Base-by-base conservation (phyloP, 2,113 vertebrate genomes). In the Rattus rattus region DNA sequence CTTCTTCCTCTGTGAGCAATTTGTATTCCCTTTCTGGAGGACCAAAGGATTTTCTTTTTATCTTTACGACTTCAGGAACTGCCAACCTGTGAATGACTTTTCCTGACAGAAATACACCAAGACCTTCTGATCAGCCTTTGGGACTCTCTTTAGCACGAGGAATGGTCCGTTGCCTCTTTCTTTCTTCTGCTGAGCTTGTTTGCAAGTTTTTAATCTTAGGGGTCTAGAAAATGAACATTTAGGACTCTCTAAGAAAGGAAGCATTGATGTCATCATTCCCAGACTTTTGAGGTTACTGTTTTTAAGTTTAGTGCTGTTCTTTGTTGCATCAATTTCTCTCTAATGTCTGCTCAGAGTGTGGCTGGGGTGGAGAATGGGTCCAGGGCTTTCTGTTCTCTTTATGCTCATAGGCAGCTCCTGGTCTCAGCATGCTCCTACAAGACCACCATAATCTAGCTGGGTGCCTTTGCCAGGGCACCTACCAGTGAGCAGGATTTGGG, bases 41-140 rank as follows among this genome's bases (percentile, higher is more conserved):
- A 87, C 19, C 43, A 9, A 86, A 90, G 76, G 39, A 72, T 87
- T 91, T 90, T 95, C 61, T 95, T 96, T 90, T 65, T 85, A 85
- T 67, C 88, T 70, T 80, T 80, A 88, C 52, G 77, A 85, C 88
- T 88, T 95, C 69, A 88, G 81, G 59, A 92, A 95, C 72, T 96
- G 91, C 80, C 92, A 93, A 52, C 30, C 63, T 88, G 11, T 95
- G 88, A 92, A 63, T 96, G 88, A 97, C 88, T 92, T 94, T 36
- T 84, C 79, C 75, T 92, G 56, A 56, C 67, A 61, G 54, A 59
- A 92, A 80, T 63, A 90, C 52, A 43, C 90, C 33, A 52, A 95
- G 86, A 59, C 36, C 56, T 94, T 94, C 52, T 13, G 28, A 33
- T 76, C 52, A 65, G 75, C 80, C 91, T n/a, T 65, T 24, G 26